Evolutionary conservation across 2,888 invertebrate genomes (phyloP), one percentile per base, ranked within the genome.

Genomic region (Baccha elongata): DNA sequence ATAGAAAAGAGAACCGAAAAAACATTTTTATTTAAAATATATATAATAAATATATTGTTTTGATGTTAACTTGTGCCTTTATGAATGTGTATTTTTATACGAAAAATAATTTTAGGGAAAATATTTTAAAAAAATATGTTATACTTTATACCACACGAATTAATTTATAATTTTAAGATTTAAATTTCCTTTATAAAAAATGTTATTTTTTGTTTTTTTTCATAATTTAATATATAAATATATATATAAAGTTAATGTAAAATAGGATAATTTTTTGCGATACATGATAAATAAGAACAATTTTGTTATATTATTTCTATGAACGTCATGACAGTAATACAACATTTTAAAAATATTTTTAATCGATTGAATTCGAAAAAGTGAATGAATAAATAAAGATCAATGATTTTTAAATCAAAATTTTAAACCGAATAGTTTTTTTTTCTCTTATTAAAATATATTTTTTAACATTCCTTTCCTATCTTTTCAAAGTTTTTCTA

Each of bases 1-100:
- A 23, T 11, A 17, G 15, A 23, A 58, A 35, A 73, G 46, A 62
- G 32, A 79, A 52, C 64, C 53, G 68, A 68, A 69, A 46, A 65
- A 64, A 65, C 37, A 15, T 69, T 64, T 74, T 19, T 74, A 37
- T 55, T 17, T 26, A 40, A 32, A 64, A 72, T 55, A 83, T 85
- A 86, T 84, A 87, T 85, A 85, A 86, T n/a, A n/a, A 86, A 85
- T 85, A 85, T 84, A 87, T 89, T 89, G 88, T 88, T 88, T 87
- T 85, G 87, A 88, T 87, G 91, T 91, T 91, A 90, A 91, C 91
- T 91, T 91, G 91, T 90, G 91, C 91, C 91, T 91, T 91, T 90
- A 89, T 84, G 81, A 76, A 84, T 68, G 72, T 76, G 46, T 75
- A 58, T 75, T 72, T 84, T 58, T 81, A 53, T 71, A 64, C n/a